Base-by-base conservation (phyloP, 2,113 vertebrate species). In the Trogon melanurus region DNA sequence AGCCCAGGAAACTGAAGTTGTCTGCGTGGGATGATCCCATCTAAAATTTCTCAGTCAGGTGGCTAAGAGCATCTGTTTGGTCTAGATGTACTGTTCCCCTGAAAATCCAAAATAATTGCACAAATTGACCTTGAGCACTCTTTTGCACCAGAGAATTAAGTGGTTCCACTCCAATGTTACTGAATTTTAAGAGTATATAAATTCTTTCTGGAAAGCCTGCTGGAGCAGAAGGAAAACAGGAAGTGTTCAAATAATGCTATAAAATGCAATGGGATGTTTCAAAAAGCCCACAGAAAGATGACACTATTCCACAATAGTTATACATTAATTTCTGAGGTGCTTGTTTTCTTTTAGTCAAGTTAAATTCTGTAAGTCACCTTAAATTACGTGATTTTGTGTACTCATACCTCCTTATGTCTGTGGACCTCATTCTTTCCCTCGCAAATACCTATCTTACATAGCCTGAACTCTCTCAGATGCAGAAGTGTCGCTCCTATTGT, bases 401-500 rank as follows among this genome's bases (percentile, higher is more conserved):
- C 48, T 90, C 7, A 8, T 69, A 38, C 32, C 4, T 85, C n/a
- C 51, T 45, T 80, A n/a, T 26, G 38, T 34, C 66, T 82, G 25
- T 62, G 17, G 27, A 12, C 15, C 44, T 84, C 9, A 20, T 60
- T 90, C 41, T 85, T 85, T 54, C 61, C 27, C 34, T 47, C 84
- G 72, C 61, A 86, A 94, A 92, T 48, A 85, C 57, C 61, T 84
- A 4, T 96, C 93, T 94, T 88, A 85, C 34, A n/a, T 85, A 75
- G 45, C 12, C 53, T 79, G 69, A 41, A 72, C 66, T 94, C 64
- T 93, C 56, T 88, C 45, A 29, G 62, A 57, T 95, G 74, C 76
- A 72, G 69, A 89, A 86, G 75, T 58, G 45, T 66, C 78, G 17
- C 57, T 96, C 45, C 65, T 94, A 72, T 95, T 96, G 91, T 89